phyloP scores from a whole-genome alignment of 2,113 vertebrate genomes.

The Genyomyrus donnyi region DNA sequence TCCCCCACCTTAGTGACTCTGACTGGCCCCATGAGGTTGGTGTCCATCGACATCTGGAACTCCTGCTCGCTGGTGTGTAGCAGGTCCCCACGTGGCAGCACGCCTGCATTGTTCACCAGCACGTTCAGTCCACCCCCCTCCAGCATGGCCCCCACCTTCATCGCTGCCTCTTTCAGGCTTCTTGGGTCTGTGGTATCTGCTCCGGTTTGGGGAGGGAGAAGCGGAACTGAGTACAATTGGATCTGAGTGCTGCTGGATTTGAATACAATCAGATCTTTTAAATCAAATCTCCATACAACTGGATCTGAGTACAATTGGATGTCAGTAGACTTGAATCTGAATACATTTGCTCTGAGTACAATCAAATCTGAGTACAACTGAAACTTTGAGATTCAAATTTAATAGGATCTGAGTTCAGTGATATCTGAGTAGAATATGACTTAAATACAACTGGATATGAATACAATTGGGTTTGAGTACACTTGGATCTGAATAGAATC shows the following conservation, averaged over 20 bases:
- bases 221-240: neutral
- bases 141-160: slow-evolving; percentile 48
- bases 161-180: slow-evolving; percentile 54
- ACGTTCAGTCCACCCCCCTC: slow-evolving; percentile 57
- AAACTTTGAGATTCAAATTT: too few species aligned
- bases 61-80: neutral
- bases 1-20: neutral
- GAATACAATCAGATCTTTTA: neutral
- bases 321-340: neutral
- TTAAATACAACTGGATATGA: neutral
- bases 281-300: neutral
- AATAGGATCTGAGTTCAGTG: too few species aligned
- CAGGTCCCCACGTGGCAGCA: neutral
- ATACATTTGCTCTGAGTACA: neutral
- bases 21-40: neutral
- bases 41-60: neutral
- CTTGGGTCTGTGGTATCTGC: slow-evolving; percentile 44
- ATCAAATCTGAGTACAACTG: too few species aligned
- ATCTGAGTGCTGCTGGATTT: neutral
- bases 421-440: too few species aligned
- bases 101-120: slow-evolving; percentile 39
- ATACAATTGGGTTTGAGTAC: neutral
- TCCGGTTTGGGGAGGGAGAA: neutral
- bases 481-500: neutral
- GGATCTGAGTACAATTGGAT: neutral